Conservation (phyloP, 2,797 vertebrate genomes). For the Caiman crocodilus region DNA sequence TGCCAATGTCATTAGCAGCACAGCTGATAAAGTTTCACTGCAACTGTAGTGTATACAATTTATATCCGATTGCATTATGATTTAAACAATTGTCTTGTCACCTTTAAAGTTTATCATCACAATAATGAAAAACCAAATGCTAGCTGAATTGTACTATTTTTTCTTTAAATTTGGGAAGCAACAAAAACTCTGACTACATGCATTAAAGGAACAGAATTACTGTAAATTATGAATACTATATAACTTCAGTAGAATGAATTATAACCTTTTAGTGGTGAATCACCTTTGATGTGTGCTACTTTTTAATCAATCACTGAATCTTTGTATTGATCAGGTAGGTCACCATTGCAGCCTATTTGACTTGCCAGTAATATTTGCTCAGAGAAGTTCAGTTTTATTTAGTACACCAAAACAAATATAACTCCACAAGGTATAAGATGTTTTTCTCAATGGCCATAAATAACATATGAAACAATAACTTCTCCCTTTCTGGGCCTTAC, state of each 20-base stretch:
- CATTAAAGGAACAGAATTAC: conserved; percentile 2
- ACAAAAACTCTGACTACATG: conserved; percentile 7
- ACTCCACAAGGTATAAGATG: background rate
- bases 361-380: conserved; percentile 35
- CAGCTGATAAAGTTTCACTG: background rate
- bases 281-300: conserved; percentile 69
- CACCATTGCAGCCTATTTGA: conserved; percentile 57
- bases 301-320: conserved; percentile 76
- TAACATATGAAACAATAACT: background rate
- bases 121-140: background rate
- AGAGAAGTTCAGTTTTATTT: background rate
- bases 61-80: background rate
- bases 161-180: conserved; percentile 33
- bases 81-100: conserved; percentile 34
- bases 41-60: background rate
- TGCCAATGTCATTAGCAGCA: conserved; percentile 22
- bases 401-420: background rate
- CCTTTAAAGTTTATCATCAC: background rate
- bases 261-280: conserved; percentile 69
- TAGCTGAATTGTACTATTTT: background rate
- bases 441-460: background rate
- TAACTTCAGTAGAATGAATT: conserved; percentile 62
- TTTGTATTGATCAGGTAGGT: conserved; percentile 68
- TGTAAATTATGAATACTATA: conserved; percentile 49
- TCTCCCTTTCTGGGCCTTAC: background rate